Base-by-base conservation (phyloP, 1,140 invertebrate species). In the Zelostemma sp. region DNA sequence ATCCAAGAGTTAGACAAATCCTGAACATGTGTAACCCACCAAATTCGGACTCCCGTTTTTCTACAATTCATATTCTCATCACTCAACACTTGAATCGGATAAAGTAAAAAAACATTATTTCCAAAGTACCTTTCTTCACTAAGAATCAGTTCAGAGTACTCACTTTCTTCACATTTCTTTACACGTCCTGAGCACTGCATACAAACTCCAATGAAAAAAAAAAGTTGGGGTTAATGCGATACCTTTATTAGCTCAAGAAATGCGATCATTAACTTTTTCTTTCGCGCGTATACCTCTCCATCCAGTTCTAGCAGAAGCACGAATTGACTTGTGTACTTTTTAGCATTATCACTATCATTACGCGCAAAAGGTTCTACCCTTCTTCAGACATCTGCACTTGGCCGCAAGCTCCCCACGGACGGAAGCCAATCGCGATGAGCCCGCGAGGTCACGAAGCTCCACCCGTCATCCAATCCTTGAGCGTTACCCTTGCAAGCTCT, bases 391-490 rank as follows among this genome's bases (percentile, higher is more conserved):
- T 35, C 50, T 19, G 35, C 14, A 18, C 50, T 41, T 33, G 35
- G 18, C 33, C 17, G n/a, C 38, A 38, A 54, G 38, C 14, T 54
- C 21, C 35, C 21, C 50, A 19, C 40, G 12, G 40, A 17, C 14
- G 50, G 16, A 38, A 6, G 14, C 50, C 50, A 54, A 54, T 71
- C 69, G 65, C 35, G 54, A 70, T 69, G 56, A 64, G 41, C 33
- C 54, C 46, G 28, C 25, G 18, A 16, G 18, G 40, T 54, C 38
- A 14, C 14, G 12, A 16, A 51, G 66, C 78, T 57, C 74, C 81
- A 74, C 81, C 81, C 70, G 55, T 50, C 59, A 38, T 49, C 81
- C 81, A 83, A 83, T 81, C 59, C 50, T 40, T 40, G 8, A 25
- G 45, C 19, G n/a, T 6, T 18, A 4, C 4, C 45, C 48, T 12